Percentiles rank a stretch among this genome's conserved stretches.
Conservation (phyloP, 2,113 vertebrate species). For the Dipodomys spectabilis region DNA sequence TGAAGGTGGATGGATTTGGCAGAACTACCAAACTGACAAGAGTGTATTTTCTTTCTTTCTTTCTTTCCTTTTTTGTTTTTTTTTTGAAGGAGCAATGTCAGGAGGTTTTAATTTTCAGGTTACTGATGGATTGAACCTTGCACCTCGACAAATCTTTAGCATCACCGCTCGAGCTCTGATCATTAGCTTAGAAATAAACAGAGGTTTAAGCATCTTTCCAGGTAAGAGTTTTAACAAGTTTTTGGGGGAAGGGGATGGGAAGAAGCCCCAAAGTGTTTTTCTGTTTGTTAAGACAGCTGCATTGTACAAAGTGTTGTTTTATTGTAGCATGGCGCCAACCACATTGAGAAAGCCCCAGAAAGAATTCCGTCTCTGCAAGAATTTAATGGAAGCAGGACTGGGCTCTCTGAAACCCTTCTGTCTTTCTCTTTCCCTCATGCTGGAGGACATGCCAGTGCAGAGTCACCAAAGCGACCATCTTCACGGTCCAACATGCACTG, state of each 20-base stretch:
- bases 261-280: background rate
- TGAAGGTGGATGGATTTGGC: background rate
- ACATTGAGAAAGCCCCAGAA: background rate
- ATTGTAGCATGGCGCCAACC: background rate
- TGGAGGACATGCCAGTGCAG: background rate
- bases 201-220: conserved; percentile 91
- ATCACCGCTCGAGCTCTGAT: conserved; percentile 89
- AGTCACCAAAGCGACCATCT: accelerated
- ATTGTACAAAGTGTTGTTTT: background rate
- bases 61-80: too few relatives aligned
- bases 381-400: background rate
- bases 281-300: conserved; percentile 8
- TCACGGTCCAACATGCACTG: background rate
- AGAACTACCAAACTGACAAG: background rate
- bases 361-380: background rate
- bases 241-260: background rate
- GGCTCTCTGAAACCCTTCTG: background rate
- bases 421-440: background rate
- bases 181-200: conserved; percentile 90
- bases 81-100: conserved; percentile 90
- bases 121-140: conserved; percentile 94
- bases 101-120: conserved; percentile 96
- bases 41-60: conserved; percentile 29
- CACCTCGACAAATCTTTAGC: conserved; percentile 92
- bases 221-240: conserved; percentile 83